A percentile compares a stretch with the other conserved stretches of the same genome.
Evolutionary conservation across 2,797 vertebrate species (phyloP).

Genomic region (Phaenicophaeus curvirostris): DNA sequence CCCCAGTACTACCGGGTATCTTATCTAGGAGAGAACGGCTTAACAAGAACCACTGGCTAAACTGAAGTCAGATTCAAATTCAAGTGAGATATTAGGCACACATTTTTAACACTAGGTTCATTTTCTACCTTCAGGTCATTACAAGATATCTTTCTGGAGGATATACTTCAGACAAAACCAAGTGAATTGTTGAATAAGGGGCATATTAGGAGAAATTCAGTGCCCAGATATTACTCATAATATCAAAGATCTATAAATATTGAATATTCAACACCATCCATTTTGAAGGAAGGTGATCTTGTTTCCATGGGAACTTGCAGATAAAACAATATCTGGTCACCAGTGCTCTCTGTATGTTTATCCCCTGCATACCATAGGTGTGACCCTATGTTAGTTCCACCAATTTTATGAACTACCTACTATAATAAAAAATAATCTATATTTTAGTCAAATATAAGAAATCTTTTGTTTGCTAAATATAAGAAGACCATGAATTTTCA

Average conservation of each 20-base stretch:
- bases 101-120: not conserved
- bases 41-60: not conserved
- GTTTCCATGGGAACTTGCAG: constrained; percentile 22
- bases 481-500: not conserved
- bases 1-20: not conserved
- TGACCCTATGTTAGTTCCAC: not conserved
- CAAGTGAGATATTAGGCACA: not conserved
- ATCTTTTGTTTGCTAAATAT: not conserved
- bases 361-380: not conserved
- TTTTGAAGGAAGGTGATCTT: constrained; percentile 4
- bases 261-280: not conserved
- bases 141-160: not conserved
- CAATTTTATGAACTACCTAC: not conserved
- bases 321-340: not conserved
- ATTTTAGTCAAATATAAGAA: not conserved
- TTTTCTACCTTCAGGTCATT: not conserved
- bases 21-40: not conserved
- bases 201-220: not conserved
- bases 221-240: not conserved
- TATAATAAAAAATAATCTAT: not conserved
- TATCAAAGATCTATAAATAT: not conserved
- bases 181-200: not conserved
- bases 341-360: not conserved
- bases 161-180: not conserved
- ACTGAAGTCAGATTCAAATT: not conserved